Percentiles rank a stretch among this genome's conserved stretches.
These are phyloP conservation scores for Edolisoma coerulescens DNA, from an alignment of 2,113 vertebrate species.

Conservation along the genomic window DNA sequence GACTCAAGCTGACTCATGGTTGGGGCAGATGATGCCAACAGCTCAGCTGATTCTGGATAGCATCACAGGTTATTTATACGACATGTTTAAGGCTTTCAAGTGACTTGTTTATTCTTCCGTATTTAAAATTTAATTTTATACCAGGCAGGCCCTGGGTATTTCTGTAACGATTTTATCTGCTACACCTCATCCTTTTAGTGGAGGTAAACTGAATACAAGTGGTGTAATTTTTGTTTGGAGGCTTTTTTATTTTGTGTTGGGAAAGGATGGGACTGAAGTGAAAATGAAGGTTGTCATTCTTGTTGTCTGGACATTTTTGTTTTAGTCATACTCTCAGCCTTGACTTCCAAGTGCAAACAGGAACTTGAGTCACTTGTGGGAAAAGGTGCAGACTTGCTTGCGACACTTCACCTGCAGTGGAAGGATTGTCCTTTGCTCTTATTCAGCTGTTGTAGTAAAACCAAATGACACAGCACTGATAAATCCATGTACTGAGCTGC, in stretches of 20 bases:
- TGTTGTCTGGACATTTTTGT: background rate
- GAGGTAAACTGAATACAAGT: background rate
- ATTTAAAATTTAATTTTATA: background rate
- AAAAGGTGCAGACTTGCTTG: background rate
- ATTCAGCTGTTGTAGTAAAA: background rate
- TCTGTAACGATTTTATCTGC: background rate
- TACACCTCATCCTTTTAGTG: background rate
- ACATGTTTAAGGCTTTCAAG: background rate
- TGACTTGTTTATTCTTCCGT: background rate
- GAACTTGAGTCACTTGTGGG: constrained; percentile 23
- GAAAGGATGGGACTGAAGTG: background rate
- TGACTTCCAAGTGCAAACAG: constrained; percentile 12
- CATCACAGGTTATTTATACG: constrained; percentile 49
- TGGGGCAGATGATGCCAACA: background rate
- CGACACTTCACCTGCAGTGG: background rate
- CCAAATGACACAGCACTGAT: background rate
- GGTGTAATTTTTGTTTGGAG: background rate
- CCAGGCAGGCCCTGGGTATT: background rate
- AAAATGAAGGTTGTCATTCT: background rate
- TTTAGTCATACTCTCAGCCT: background rate
- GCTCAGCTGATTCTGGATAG: constrained; percentile 53
- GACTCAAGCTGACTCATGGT: constrained; percentile 47
- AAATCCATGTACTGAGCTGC: background rate
- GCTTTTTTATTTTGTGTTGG: background rate
- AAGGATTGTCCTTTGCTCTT: background rate